These are phyloP conservation scores for Exocentrus adspersus DNA, from an alignment of 2,888 invertebrate species.

Conservation along the genomic window DNA sequence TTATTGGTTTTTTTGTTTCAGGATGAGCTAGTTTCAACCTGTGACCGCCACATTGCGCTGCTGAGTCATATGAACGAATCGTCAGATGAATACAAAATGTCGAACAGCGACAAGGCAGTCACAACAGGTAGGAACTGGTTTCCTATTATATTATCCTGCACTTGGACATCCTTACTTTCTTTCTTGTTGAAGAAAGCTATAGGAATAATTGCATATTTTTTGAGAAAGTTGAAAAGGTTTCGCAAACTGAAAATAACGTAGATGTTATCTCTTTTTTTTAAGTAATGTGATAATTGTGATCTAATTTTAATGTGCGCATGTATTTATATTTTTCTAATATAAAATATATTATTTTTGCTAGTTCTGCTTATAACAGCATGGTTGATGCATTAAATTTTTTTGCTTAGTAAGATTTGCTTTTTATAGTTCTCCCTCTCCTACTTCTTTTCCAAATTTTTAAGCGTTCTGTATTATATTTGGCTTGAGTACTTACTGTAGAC, in stretches of 20 bases:
- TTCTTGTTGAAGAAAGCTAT: slow-evolving; percentile 56
- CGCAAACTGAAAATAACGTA: slow-evolving; percentile 44
- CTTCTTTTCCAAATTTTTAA: slow-evolving; percentile 13
- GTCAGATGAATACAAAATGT: slow-evolving; percentile 58
- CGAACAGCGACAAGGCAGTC: slow-evolving; percentile 55
- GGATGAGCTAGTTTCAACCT: slow-evolving; percentile 86
- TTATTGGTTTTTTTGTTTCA: slow-evolving; percentile 64
- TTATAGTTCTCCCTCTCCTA: slow-evolving; percentile 42
- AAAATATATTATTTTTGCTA: slow-evolving; percentile 31
- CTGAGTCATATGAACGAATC: slow-evolving; percentile 66
- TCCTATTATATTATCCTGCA: slow-evolving; percentile 55
- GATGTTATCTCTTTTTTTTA: slow-evolving; percentile 10
- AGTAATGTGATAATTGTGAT: slow-evolving; percentile 20
- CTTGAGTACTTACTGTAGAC: too few species aligned
- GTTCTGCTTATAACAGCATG: slow-evolving; percentile 53
- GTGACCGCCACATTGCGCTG: slow-evolving; percentile 86
- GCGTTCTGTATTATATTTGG: too few species aligned
- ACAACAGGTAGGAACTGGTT: slow-evolving; percentile 61
- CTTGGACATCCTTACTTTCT: slow-evolving; percentile 56
- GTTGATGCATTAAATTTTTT: slow-evolving; percentile 53
- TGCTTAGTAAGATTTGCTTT: slow-evolving; percentile 48
- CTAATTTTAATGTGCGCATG: slow-evolving; percentile 26
- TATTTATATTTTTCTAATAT: slow-evolving; percentile 34
- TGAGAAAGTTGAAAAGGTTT: slow-evolving; percentile 52
- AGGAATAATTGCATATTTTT: slow-evolving; percentile 53